Percentiles rank a stretch among this genome's conserved stretches.
Conservation (phyloP, 2,797 vertebrate species). For the Pangasius mekongensis region DNA sequence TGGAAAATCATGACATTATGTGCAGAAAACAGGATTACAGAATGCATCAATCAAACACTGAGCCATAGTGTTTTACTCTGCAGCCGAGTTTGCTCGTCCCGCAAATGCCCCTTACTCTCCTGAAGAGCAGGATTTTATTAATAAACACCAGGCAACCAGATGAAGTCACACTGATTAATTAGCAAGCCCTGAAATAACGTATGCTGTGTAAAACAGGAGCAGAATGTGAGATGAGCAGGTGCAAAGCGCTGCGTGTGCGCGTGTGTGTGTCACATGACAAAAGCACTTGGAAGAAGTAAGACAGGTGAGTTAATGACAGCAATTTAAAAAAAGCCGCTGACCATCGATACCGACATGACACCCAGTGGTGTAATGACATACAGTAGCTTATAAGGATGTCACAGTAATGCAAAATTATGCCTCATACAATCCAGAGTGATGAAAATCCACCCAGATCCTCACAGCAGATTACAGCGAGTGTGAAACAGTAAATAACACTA, state of each 20-base stretch:
- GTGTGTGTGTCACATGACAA: conserved; percentile 14
- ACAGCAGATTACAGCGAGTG: conserved; percentile 33
- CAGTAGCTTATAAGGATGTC: conserved; percentile 23
- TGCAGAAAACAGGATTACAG: conserved; percentile 34
- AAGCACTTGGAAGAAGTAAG: conserved; percentile 22
- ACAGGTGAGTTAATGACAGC: conserved; percentile 31
- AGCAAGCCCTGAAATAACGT: conserved; percentile 54
- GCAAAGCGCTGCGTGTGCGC: not conserved
- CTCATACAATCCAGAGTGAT: not conserved
- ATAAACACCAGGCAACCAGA: conserved; percentile 48
- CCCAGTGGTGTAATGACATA: not conserved
- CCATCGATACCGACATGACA: not conserved
- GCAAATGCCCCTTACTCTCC: not conserved
- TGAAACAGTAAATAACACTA: conserved; percentile 35
- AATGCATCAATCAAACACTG: conserved; percentile 44
- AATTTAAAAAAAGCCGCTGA: not conserved
- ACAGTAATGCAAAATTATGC: conserved; percentile 6
- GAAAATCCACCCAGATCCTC: conserved; percentile 30
- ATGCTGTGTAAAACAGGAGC: conserved; percentile 40
- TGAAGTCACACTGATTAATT: conserved; percentile 56
- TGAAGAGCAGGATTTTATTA: conserved; percentile 41
- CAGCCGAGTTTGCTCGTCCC: conserved; percentile 44
- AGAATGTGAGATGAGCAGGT: conserved; percentile 46
- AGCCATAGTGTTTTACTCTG: conserved; percentile 9
- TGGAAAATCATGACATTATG: conserved; percentile 32